Conservation (phyloP, 1,140 invertebrate species). For the Drosophila sp. region DNA sequence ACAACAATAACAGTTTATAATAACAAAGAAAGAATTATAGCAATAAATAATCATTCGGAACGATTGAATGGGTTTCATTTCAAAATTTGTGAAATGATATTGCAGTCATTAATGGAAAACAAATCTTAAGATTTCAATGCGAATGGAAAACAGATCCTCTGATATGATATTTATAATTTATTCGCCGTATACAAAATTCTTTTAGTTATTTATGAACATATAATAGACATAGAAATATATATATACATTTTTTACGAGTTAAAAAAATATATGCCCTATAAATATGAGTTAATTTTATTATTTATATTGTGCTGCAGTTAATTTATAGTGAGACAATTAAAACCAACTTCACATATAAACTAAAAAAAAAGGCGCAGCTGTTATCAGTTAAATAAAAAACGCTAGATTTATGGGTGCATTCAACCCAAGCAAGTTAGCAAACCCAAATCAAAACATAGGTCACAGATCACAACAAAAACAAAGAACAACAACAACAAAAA, state of each 20-base stretch:
- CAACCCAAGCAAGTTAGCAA: constrained; percentile 32
- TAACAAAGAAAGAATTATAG: constrained; percentile 38
- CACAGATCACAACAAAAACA: constrained; percentile 27
- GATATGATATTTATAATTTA: no score
- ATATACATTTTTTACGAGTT: no score
- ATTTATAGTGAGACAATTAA: no score
- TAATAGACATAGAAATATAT: no score
- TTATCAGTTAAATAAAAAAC: not conserved
- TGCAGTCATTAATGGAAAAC: constrained; percentile 3
- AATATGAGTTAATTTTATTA: no score
- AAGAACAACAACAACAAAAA: not conserved
- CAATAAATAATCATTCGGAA: constrained; percentile 13
- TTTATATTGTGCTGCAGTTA: no score
- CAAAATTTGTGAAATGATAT: constrained; percentile 39
- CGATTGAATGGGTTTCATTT: constrained; percentile 49
- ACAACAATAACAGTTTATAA: constrained; percentile 14
- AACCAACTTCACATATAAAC: no score
- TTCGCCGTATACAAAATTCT: no score
- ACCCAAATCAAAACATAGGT: constrained; percentile 42
- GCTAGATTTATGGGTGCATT: constrained; percentile 25
- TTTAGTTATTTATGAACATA: no score
- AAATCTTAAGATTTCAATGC: constrained; percentile 4
- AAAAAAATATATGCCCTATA: no score
- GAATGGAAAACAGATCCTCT: no score
- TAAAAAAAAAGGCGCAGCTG: no score